Evolutionary conservation across 2,888 invertebrate species (phyloP), one percentile per base, ranked within the genome.

Genomic region (Synergus itoensis): DNA sequence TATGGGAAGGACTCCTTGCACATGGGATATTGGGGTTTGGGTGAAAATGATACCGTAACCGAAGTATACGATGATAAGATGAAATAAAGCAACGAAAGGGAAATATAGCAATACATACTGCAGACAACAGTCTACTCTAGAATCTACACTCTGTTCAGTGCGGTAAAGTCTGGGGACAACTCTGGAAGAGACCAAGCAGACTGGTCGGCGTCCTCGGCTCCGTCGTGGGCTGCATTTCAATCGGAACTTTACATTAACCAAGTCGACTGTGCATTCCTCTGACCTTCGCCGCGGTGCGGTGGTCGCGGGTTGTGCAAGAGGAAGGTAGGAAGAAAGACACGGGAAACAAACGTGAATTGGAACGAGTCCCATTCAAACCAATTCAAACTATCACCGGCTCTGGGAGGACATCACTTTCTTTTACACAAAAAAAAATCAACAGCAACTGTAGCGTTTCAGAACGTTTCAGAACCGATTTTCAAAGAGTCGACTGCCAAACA

Each of bases 161-260:
- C 36, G 36, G 36, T 36, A 36, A 36, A 36, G 36, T 41, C 16
- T 41, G 18, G 36, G n/a, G 65, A 65, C 65, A 11, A 18, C 16
- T 41, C 65, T 16, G 64, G 40, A 64, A 64, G 40, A 80, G 77
- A 16, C 75, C 79, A 78, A 76, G 86, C 87, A 89, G 89, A 88
- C 89, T 86, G 87, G 87, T 87, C 86, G 89, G 87, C 88, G 87
- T 88, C 87, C 85, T 86, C 87, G 82, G 81, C 84, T 84, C 79
- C 79, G 79, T 80, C 84, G 86, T 85, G 86, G 82, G 84, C 83
- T 84, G 88, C 86, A 86, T 88, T 87, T 86, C 84, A 84, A 89
- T 86, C 85, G 85, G 81, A 85, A 84, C 85, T 84, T 36, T 83
- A 84, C 83, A 84, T 86, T 84, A 86, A 79, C 83, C 81, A 79